Evolutionary conservation across 2,797 vertebrate genomes (phyloP), one percentile per base, ranked within the genome.

Genomic region (Macrochelys suwanniensis): DNA sequence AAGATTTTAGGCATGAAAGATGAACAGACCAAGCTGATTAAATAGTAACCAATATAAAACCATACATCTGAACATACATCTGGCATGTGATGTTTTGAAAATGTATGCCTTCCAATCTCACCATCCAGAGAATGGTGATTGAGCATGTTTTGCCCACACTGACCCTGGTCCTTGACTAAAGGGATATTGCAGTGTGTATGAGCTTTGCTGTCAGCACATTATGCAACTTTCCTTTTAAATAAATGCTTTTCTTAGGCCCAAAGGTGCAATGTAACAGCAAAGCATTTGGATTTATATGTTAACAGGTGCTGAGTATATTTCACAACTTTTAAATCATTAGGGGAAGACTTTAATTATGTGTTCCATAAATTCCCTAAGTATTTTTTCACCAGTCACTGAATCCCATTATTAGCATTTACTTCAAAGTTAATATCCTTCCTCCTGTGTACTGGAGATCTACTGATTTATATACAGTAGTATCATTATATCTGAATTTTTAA

Each of bases 1-100:
- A 4, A 25, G 33, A 1, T 8, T 15, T n/a, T 82, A n/a, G 49
- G 0, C 1, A 21, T 16, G 17, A 33, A 50, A 6, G 78, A 3
- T 12, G 42, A 33, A 2, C 9, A 15, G 25, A 28, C 5, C 1
- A 88, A 37, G 80, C 9, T 28, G 53, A 5, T 0, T 4, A 21
- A 56, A 13, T 57, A 79, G 10, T 53, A 16, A 3, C 15, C 37
- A 3, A 2, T 1, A 56, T 45, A 8, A 17, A 6, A 17, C 1
- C 12, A 28, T 49, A 26, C 74, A 77, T 77, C 74, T 2, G 3
- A 16, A 47, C 21, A 57, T 10, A 49, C 54, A 16, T 1, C 51
- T 25, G 23, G 2, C 5, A 11, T 47, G 10, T 1, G 16, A 4
- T 6, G 42, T 7, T 5, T 50, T 74, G 85, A 5, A 1, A 59